Base-by-base conservation (phyloP, 2,113 vertebrate genomes). In the Heterochromis multidens region DNA sequence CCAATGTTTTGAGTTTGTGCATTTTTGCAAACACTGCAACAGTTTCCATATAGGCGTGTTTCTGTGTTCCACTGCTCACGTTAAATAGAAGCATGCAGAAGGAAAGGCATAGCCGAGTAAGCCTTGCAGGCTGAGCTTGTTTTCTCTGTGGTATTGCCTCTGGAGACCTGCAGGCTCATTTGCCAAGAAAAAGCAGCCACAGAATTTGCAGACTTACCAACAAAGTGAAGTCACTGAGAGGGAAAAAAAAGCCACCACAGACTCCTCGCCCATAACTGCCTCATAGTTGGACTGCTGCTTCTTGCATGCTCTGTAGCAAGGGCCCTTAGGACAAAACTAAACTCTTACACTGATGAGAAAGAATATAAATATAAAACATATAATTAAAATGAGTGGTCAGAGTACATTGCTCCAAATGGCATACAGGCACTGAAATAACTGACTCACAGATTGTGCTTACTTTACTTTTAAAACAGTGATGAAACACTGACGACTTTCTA, bases 181-280 rank as follows among this genome's bases (percentile, higher is more conserved):
- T 63, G 93, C 92, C 92, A 93, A 93, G 87, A 90, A 87, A 91
- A 90, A 82, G 87, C 80, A 84, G 89, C 93, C 90, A n/a, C 92
- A 92, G 93, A 91, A 94, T 89, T 84, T 94, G 72, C 80, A 91
- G 89, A 40, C 62, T 90, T 92, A 76, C 90, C 85, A 78, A 80
- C 70, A 72, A 82, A 89, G 85, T 91, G 80, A 90, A 90, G 90
- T 93, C 91, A 89, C 61, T 54, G 80, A 74, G 78, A 60, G 49
- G 31, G 7, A 19, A 25, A 67, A 77, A 63, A 79, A 84, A 80
- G 21, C 62, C 46, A 79, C 85, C 76, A 80, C 81, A 90, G 81
- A 67, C 67, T 88, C 84, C 74, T 84, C 77, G 56, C 12, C 80
- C 88, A 82, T n/a, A 74, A 13, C 52, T 43, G 90, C 65, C 59